A percentile compares a stretch with the other conserved stretches of the same genome.
Evolutionary conservation across 2,797 vertebrate genomes (phyloP).

Genomic region (Gallirallus australis): DNA sequence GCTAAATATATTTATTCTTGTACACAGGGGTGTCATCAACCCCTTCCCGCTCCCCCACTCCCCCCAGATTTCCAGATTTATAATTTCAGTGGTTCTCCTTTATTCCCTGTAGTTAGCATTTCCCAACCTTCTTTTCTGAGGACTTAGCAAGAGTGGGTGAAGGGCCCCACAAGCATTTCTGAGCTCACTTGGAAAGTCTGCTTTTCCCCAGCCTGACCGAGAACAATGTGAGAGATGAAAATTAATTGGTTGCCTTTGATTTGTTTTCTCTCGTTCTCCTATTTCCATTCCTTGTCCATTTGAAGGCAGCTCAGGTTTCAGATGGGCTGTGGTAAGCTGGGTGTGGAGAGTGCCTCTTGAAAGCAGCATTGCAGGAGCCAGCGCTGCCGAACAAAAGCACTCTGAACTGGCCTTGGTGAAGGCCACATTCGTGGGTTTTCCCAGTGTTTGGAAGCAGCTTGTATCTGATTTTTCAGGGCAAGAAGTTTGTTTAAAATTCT

Average conservation of each 20-base stretch:
- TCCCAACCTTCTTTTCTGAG: not conserved
- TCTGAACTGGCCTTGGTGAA: not conserved
- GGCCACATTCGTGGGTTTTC: not conserved
- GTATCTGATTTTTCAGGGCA: not conserved
- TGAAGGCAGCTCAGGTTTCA: conserved; percentile 55
- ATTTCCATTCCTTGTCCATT: not conserved
- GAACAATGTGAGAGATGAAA: conserved; percentile 5
- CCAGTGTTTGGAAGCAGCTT: not conserved
- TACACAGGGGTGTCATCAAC: too few relatives aligned
- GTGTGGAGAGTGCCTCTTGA: not conserved
- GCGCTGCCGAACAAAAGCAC: not conserved
- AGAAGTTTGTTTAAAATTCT: not conserved
- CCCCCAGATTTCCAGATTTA: not conserved
- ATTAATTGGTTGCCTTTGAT: conserved; percentile 38
- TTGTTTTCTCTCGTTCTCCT: conserved; percentile 41
- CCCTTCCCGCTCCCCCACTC: not conserved
- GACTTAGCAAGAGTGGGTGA: not conserved
- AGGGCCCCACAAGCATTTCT: not conserved
- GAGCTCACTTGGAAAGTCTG: not conserved
- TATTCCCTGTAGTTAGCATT: not conserved
- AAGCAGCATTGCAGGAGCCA: not conserved
- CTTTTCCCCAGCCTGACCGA: not conserved
- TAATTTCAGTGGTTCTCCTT: not conserved
- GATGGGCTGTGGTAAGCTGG: not conserved
- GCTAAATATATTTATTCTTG: not conserved